Conservation (phyloP, 2,888 invertebrate species). For the Metopia argyrocephala region DNA sequence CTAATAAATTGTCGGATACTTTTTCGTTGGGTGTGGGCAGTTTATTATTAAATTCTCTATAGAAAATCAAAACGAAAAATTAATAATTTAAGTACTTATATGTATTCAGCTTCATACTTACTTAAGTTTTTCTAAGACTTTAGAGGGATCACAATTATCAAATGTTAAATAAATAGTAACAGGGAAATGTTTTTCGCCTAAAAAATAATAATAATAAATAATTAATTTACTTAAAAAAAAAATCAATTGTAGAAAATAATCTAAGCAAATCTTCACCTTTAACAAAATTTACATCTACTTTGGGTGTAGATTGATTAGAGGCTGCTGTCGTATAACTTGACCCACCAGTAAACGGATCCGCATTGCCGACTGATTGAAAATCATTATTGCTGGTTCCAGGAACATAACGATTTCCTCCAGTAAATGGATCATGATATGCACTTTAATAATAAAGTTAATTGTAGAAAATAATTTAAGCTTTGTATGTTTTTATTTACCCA, state of each 20-base stretch:
- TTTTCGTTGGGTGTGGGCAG: conserved; percentile 67
- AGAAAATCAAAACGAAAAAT: background rate
- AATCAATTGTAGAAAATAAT: background rate
- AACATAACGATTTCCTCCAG: conserved; percentile 84
- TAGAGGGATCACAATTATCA: conserved; percentile 87
- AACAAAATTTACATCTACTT: conserved; percentile 72
- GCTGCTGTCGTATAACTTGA: conserved; percentile 84
- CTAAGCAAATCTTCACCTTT: conserved; percentile 46
- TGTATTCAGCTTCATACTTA: conserved; percentile 60
- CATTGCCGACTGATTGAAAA: conserved; percentile 76
- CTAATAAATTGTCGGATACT: conserved; percentile 72
- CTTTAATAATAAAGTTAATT: conserved; percentile 66
- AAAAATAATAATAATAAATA: conserved; percentile 10
- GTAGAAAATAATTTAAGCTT: too few relatives aligned
- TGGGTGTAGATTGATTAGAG: conserved; percentile 67
- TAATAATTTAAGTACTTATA: background rate
- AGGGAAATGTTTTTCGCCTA: conserved; percentile 77
- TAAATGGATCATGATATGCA: conserved; percentile 84
- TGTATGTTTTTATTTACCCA: conserved; percentile 62
- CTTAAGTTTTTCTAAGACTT: conserved; percentile 85
- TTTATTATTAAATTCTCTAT: conserved; percentile 85
- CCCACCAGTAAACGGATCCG: conserved; percentile 85
- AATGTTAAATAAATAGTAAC: conserved; percentile 82
- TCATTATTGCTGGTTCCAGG: conserved; percentile 79
- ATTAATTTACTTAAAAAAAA: background rate